Evolutionary conservation across 2,797 vertebrate species (phyloP).

Genomic region (Microtus agrestis): DNA sequence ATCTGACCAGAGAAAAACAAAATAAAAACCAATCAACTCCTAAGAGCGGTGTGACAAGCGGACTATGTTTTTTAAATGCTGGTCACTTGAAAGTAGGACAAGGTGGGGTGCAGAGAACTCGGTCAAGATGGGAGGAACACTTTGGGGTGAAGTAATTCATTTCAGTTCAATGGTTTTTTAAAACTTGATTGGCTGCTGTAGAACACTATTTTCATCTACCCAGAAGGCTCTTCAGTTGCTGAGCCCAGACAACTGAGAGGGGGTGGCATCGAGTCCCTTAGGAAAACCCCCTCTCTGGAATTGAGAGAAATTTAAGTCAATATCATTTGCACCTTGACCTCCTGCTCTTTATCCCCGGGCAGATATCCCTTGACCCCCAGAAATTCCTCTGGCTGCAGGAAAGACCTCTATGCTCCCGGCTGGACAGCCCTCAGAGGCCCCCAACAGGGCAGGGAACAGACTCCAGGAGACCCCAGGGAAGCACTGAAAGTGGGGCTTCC

Average conservation of each 20-base stretch:
- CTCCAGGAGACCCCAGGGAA: constrained; percentile 67
- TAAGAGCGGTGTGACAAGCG: not conserved
- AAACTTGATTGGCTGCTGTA: not conserved
- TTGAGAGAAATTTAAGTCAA: constrained; percentile 50
- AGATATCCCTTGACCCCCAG: constrained; percentile 65
- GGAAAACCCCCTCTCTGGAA: not conserved
- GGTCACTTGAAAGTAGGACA: not conserved
- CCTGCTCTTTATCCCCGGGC: not conserved
- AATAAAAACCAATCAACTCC: not conserved
- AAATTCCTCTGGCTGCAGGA: constrained; percentile 71
- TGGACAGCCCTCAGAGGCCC: not conserved
- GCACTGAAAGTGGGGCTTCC: constrained; percentile 57
- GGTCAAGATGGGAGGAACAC: not conserved
- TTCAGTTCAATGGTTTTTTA: not conserved
- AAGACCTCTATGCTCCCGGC: not conserved
- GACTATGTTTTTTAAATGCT: not conserved
- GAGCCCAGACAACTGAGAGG: not conserved
- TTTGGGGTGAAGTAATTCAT: not conserved
- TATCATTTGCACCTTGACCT: constrained; percentile 69
- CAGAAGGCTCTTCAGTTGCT: not conserved
- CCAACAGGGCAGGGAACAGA: constrained; percentile 66
- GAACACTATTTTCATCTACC: not conserved
- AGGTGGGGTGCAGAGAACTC: not conserved
- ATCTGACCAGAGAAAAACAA: not conserved
- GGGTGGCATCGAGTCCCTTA: not conserved